These are phyloP conservation scores for Tenrec ecaudatus DNA, from an alignment of 2,113 vertebrate species.

Conservation along the genomic window DNA sequence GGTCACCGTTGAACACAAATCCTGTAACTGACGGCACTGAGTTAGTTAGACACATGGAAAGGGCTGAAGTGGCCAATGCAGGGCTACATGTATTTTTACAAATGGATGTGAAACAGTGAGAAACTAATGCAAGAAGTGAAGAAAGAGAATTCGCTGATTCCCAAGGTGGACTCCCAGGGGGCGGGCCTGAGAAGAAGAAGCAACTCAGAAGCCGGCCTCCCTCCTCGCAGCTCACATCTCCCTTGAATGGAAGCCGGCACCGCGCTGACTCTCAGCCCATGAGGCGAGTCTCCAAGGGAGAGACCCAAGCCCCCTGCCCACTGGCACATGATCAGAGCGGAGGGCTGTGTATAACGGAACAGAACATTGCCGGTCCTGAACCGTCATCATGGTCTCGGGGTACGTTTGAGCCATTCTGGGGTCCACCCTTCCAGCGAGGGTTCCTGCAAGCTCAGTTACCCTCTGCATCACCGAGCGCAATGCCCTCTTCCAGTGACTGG, in stretches of 20 bases:
- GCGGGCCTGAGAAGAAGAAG: neutral
- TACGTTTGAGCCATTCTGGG: neutral
- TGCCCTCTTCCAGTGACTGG: neutral
- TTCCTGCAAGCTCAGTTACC: neutral
- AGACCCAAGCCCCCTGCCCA: neutral
- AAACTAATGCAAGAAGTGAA: no score
- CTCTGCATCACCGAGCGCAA: neutral
- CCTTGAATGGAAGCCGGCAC: no score
- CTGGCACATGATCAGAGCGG: neutral
- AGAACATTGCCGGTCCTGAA: neutral
- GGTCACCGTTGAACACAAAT: neutral
- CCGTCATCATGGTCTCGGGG: neutral
- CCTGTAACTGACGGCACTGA: neutral
- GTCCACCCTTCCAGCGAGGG: neutral
- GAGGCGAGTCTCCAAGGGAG: neutral
- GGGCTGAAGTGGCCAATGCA: neutral
- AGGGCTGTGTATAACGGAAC: neutral
- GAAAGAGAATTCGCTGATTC: no score
- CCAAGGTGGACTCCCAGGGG: no score
- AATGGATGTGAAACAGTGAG: no score
- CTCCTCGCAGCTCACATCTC: neutral
- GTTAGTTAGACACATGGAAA: neutral
- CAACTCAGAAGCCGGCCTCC: neutral
- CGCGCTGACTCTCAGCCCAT: accelerated
- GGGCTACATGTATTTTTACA: no score